Evolutionary conservation across 2,888 invertebrate species (phyloP).

Genomic region (Cyclophora punctaria): DNA sequence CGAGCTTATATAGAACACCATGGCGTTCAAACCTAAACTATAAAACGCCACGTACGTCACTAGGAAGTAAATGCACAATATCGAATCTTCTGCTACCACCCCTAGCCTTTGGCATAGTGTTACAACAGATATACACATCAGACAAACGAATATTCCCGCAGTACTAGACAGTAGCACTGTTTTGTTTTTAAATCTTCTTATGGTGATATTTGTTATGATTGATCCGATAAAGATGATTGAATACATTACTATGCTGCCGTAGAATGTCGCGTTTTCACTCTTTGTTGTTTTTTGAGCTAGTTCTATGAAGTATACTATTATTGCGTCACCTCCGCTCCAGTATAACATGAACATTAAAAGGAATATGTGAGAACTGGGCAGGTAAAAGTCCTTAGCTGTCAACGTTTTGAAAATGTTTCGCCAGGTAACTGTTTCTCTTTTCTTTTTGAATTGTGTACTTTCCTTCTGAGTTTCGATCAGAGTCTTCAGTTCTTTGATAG

Average conservation of each 20-base stretch:
- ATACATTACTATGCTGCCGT: slow-evolving; percentile 5
- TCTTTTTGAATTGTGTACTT: not conserved
- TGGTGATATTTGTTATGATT: not conserved
- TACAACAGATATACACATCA: not conserved
- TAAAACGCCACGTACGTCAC: not conserved
- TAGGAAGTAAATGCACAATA: slow-evolving; percentile 3
- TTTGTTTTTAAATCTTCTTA: slow-evolving; percentile 12
- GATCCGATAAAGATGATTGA: slow-evolving; percentile 2
- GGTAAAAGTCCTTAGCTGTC: slow-evolving; percentile 6
- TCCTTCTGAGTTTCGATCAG: slow-evolving; percentile 1
- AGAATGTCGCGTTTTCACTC: slow-evolving; percentile 4
- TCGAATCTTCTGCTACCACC: slow-evolving; percentile 1
- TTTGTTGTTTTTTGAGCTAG: slow-evolving; percentile 6
- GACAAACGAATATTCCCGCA: not conserved
- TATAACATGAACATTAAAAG: slow-evolving; percentile 5
- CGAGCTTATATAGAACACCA: slow-evolving; percentile 1
- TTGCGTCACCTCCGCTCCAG: slow-evolving; percentile 6
- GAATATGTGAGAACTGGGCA: slow-evolving; percentile 7
- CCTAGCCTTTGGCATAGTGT: slow-evolving; percentile 1
- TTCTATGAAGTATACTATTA: slow-evolving; percentile 8
- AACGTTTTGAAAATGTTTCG: not conserved
- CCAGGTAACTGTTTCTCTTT: too few species aligned
- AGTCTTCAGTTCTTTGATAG: slow-evolving; percentile 4
- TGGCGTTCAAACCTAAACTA: slow-evolving; percentile 1
- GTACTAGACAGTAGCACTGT: slow-evolving; percentile 6